Base-by-base conservation (phyloP, 2,888 invertebrate genomes). In the Drosophila multiciliata region DNA sequence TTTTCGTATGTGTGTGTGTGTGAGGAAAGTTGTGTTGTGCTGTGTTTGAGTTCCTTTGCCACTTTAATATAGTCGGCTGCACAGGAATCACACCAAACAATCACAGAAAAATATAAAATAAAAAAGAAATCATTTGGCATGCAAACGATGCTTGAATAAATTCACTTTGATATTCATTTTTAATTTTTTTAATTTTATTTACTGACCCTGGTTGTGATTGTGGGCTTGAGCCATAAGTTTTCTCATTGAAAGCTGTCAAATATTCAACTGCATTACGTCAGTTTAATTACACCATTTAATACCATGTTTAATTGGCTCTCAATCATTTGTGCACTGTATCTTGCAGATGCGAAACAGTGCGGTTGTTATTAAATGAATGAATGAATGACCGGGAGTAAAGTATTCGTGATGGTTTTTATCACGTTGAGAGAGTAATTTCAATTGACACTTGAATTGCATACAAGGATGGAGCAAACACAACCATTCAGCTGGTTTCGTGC, bases 231-330 rank as follows among this genome's bases (percentile, higher is more conserved):
- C 65, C 75, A 81, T 81, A 75, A 83, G 75, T 71, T 60, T 60
- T 17, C 52, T 50, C 66, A 48, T 65, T 52, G 58, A 49, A 42
- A 57, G 33, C 38, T 29, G 38, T 75, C 53, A 67, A 71, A 57
- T n/a, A 52, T 67, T 78, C 55, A 76, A 70, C 62, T 65, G 52
- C 48, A 61, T 72, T 71, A 52, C 62, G 42, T 59, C 69, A 58
- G 77, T 77, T 81, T 85, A 81, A 87, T 85, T 87, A 71, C 83
- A 75, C 75, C 77, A 74, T 72, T 82, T 75, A 64, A 65, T 53
- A 74, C 59, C 62, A 60, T 60, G 72, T 74, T 87, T 75, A 79
- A 77, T 71, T 71, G 70, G 62, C 75, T 69, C 71, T 78, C 77
- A 68, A 78, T 80, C 76, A 73, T 69, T 67, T 66, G 74, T 73